Percentiles rank a stretch among this genome's conserved stretches.
Evolutionary conservation across 1,140 invertebrate species (phyloP).

Genomic region (Solenopsis invicta): DNA sequence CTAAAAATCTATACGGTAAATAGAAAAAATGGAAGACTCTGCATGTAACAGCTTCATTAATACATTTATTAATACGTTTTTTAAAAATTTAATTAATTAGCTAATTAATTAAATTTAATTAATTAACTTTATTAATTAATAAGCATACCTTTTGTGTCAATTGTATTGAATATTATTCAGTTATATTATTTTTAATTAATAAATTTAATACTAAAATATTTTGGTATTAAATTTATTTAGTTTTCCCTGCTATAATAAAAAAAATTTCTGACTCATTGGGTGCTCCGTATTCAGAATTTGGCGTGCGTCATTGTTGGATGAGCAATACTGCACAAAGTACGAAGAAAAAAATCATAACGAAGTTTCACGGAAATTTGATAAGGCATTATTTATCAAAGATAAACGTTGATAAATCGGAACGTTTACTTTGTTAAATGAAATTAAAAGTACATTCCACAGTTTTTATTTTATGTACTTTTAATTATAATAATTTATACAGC

Average conservation of each 20-base stretch:
- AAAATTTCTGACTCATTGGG: constrained; percentile 27
- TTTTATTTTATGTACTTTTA: neutral
- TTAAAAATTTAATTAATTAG: too few relatives aligned
- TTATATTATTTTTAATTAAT: constrained; percentile 9
- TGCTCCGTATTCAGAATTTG: neutral
- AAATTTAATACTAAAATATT: neutral
- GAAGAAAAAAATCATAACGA: constrained; percentile 14
- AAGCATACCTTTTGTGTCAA: neutral
- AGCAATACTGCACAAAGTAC: neutral
- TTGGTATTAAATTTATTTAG: neutral
- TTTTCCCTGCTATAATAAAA: neutral
- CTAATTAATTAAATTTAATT: too few relatives aligned
- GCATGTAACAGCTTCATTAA: neutral
- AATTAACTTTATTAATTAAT: neutral
- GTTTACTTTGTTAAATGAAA: neutral
- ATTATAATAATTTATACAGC: neutral
- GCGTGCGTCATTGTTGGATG: constrained; percentile 10
- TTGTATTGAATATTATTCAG: neutral
- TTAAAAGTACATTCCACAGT: neutral
- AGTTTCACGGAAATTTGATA: constrained; percentile 27
- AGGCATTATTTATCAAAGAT: neutral
- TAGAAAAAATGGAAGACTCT: too few relatives aligned
- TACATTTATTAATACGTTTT: too few relatives aligned
- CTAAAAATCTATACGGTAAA: neutral
- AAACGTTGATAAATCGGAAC: constrained; percentile 11